Conservation (phyloP, 2,797 vertebrate genomes). For the Carduelis carduelis region DNA sequence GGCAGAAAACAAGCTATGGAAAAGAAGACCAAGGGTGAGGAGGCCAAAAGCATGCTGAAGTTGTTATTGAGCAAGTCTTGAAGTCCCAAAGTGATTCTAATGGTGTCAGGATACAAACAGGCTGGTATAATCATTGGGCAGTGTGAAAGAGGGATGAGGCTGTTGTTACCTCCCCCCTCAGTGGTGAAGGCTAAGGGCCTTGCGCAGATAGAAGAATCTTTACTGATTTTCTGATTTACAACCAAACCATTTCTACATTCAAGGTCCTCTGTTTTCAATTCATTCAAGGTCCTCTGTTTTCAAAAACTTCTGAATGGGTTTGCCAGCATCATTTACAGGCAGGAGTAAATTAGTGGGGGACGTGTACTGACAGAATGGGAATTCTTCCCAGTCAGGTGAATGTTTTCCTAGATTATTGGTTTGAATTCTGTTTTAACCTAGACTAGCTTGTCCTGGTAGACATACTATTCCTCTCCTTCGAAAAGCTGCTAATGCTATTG, state of each 20-base stretch:
- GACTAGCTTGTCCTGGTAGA: background rate
- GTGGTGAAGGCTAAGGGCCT: background rate
- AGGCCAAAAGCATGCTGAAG: background rate
- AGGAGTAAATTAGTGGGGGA: background rate
- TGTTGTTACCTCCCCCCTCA: background rate
- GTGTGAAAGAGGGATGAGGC: fast-evolving
- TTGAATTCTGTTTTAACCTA: background rate
- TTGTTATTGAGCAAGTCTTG: background rate
- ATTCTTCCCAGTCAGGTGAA: background rate
- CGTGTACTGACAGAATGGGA: background rate
- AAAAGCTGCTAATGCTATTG: background rate
- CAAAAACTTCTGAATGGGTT: background rate
- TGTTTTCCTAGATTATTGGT: background rate
- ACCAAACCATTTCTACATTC: background rate
- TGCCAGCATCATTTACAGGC: background rate
- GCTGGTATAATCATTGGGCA: background rate
- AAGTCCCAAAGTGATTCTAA: background rate
- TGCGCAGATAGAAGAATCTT: background rate
- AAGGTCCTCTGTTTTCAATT: background rate
- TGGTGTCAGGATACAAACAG: background rate
- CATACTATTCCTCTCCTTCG: background rate
- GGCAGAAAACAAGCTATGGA: background rate
- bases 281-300: background rate
- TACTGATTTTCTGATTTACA: background rate
- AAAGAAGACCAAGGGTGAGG: background rate